A percentile compares a stretch with the other conserved stretches of the same genome.
phyloP scores from a whole-genome alignment of 2,797 vertebrate species.

The Vultur gryphus region DNA sequence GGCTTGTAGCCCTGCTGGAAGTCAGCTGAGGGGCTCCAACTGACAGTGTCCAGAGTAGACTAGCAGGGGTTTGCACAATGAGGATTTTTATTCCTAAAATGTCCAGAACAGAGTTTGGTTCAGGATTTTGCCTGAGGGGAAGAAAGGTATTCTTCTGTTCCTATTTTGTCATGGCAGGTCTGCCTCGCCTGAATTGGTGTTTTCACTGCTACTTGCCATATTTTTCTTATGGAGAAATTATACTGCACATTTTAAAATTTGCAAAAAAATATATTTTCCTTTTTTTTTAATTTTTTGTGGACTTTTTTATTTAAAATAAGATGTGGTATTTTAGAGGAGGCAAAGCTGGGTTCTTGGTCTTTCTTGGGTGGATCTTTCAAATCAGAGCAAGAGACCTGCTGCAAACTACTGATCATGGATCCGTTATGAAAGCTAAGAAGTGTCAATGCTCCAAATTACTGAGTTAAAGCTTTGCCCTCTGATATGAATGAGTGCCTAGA shows the following conservation, averaged over 20 bases:
- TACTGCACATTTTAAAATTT: background rate
- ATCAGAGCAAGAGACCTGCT: background rate
- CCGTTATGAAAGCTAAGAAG: background rate
- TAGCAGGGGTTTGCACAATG: background rate
- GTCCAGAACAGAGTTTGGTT: background rate
- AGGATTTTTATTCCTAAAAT: background rate
- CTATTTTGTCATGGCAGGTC: background rate
- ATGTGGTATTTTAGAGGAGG: background rate
- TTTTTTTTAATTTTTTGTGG: background rate
- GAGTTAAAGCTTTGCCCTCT: background rate
- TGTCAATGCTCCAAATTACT: background rate
- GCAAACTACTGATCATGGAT: background rate
- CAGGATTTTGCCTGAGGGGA: background rate
- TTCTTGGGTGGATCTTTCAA: background rate
- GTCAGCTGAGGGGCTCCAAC: background rate
- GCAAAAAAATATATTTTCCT: background rate
- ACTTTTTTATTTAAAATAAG: background rate
- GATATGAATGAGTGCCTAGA: background rate
- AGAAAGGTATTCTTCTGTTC: background rate
- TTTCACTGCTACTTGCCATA: background rate
- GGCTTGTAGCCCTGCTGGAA: background rate
- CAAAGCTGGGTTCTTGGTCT: background rate
- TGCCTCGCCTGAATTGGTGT: background rate
- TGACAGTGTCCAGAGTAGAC: background rate
- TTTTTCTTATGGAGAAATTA: background rate